phyloP scores from a whole-genome alignment of 2,797 vertebrate genomes.

The Schizopygopsis malacanthus region DNA sequence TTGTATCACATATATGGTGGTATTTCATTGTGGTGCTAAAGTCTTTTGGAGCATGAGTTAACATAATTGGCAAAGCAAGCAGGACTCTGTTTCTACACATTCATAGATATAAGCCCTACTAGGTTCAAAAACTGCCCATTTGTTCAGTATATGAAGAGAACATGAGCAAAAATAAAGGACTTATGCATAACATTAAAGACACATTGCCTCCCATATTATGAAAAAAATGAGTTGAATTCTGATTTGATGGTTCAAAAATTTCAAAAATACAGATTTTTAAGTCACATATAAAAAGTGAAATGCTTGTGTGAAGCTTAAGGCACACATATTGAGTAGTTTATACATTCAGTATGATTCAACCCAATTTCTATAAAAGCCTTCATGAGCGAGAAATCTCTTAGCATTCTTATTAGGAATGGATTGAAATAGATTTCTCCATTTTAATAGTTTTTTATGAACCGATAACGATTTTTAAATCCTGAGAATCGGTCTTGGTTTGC shows the following conservation, averaged over 20 bases:
- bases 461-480: too few relatives aligned
- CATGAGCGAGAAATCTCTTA: too few relatives aligned
- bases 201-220: neutral
- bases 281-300: neutral
- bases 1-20: neutral
- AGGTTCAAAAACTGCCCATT: neutral
- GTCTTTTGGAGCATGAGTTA: neutral
- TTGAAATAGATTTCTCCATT: neutral
- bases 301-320: neutral
- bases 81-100: neutral
- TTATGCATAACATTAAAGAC: neutral
- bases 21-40: neutral
- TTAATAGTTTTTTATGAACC: too few relatives aligned
- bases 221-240: neutral
- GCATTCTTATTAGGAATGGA: too few relatives aligned
- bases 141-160: neutral
- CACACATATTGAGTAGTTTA: neutral
- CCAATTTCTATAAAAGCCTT: too few relatives aligned
- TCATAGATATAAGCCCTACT: neutral
- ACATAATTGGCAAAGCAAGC: too few relatives aligned
- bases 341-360: neutral
- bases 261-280: neutral
- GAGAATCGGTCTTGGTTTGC: too few relatives aligned
- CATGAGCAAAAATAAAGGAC: neutral
- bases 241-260: neutral